Percentiles rank a stretch among this genome's conserved stretches.
These are phyloP conservation scores for Nasonia oneida DNA, from an alignment of 2,888 invertebrate genomes.

Conservation along the genomic window DNA sequence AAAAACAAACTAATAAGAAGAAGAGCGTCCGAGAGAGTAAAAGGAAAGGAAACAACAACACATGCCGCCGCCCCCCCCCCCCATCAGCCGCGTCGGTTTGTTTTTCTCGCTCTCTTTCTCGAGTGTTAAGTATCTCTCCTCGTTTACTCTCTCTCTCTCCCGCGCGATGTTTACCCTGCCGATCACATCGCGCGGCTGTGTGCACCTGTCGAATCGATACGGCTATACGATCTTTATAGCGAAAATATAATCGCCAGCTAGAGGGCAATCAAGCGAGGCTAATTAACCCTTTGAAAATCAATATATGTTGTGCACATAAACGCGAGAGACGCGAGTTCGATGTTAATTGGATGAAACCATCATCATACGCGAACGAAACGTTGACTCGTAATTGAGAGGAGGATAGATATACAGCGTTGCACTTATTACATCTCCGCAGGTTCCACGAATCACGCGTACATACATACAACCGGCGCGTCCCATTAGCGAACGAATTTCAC, in stretches of 20 bases:
- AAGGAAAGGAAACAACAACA: background rate
- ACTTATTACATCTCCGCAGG: background rate
- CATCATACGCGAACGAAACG: too few relatives aligned
- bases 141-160: background rate
- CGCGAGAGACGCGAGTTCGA: background rate
- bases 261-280: background rate
- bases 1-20: conserved; percentile 11
- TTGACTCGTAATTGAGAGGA: too few relatives aligned
- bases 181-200: too few relatives aligned
- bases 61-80: background rate
- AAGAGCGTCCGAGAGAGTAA: background rate
- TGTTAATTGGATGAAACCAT: background rate
- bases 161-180: background rate
- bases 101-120: background rate
- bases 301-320: background rate
- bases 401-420: too few relatives aligned
- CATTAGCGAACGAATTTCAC: conserved; percentile 13
- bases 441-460: background rate
- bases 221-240: background rate
- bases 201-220: background rate
- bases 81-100: background rate
- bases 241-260: background rate
- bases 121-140: background rate
- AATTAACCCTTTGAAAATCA: conserved; percentile 8
- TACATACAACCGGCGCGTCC: background rate